Conservation (phyloP, 2,113 vertebrate species). For the Xyrauchen texanus region DNA sequence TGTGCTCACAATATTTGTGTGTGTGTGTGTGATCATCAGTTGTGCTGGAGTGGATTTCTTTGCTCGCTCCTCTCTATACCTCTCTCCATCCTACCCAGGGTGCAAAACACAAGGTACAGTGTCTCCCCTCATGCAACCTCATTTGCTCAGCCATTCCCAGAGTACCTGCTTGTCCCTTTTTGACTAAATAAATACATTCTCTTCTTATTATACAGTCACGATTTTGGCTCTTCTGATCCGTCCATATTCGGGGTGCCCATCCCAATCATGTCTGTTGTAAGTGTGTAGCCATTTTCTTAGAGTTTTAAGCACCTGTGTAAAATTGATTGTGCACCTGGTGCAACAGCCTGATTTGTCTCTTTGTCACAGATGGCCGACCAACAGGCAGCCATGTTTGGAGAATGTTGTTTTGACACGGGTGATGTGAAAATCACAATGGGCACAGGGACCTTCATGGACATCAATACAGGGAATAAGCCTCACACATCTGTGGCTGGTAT, state of each 20-base stretch:
- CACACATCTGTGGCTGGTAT: slow-evolving; percentile 81
- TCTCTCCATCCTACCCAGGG: slow-evolving; percentile 83
- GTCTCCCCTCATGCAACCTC: not conserved
- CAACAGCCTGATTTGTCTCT: not conserved
- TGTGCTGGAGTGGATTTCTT: slow-evolving; percentile 87
- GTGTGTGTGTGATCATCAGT: slow-evolving; percentile 73
- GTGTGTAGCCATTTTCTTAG: slow-evolving; percentile 57
- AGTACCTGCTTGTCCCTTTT: not conserved
- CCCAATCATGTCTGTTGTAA: slow-evolving; percentile 90
- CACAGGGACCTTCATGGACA: slow-evolving; percentile 92
- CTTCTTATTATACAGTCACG: slow-evolving; percentile 71
- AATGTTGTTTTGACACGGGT: slow-evolving; percentile 91
- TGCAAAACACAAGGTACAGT: slow-evolving; percentile 86
- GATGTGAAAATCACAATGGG: slow-evolving; percentile 97
- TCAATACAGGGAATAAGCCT: slow-evolving; percentile 87
- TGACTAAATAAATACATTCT: not conserved
- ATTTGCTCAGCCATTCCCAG: not conserved
- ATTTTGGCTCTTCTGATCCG: slow-evolving; percentile 83
- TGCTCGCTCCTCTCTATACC: slow-evolving; percentile 85
- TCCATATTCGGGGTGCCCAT: slow-evolving; percentile 87
- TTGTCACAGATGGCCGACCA: slow-evolving; percentile 88
- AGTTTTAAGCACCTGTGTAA: not conserved
- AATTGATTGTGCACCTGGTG: not conserved
- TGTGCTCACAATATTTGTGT: slow-evolving; percentile 27
- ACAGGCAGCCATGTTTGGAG: slow-evolving; percentile 96